A percentile compares a stretch with the other conserved stretches of the same genome.
Evolutionary conservation across 2,888 invertebrate species (phyloP).

Genomic region (Drosophila falleni): DNA sequence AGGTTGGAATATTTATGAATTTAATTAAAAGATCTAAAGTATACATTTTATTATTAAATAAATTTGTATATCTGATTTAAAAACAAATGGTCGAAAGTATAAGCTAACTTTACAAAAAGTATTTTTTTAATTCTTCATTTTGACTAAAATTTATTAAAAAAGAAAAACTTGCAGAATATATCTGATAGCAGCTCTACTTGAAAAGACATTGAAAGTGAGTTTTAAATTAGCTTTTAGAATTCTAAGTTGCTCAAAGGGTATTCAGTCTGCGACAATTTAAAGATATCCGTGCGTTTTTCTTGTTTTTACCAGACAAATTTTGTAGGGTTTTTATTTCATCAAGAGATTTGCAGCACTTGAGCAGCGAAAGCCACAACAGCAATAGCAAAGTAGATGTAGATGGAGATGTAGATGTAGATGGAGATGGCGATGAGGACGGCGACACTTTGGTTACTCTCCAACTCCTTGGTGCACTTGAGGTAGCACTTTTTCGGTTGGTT

Average conservation of each 20-base stretch:
- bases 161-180: neutral
- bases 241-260: slow-evolving; percentile 20
- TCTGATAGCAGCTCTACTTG: neutral
- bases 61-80: neutral
- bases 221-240: neutral
- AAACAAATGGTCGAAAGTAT: neutral
- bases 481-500: slow-evolving; percentile 60
- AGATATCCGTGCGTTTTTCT: neutral
- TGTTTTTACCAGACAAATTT: slow-evolving; percentile 59
- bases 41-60: too few relatives aligned
- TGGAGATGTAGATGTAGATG: neutral
- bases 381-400: neutral
- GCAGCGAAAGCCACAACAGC: slow-evolving; percentile 48
- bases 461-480: slow-evolving; percentile 63
- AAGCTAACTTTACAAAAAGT: neutral
- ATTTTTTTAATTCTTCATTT: neutral
- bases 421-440: slow-evolving; percentile 27
- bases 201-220: neutral
- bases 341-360: slow-evolving; percentile 78
- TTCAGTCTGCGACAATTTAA: slow-evolving; percentile 2
- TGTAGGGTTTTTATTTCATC: slow-evolving; percentile 75
- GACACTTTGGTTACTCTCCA: slow-evolving; percentile 79
- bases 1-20: neutral
- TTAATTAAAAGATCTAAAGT: too few relatives aligned
- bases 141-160: neutral